Conservation (phyloP, 2,797 vertebrate species). For the Sebastes minor region DNA sequence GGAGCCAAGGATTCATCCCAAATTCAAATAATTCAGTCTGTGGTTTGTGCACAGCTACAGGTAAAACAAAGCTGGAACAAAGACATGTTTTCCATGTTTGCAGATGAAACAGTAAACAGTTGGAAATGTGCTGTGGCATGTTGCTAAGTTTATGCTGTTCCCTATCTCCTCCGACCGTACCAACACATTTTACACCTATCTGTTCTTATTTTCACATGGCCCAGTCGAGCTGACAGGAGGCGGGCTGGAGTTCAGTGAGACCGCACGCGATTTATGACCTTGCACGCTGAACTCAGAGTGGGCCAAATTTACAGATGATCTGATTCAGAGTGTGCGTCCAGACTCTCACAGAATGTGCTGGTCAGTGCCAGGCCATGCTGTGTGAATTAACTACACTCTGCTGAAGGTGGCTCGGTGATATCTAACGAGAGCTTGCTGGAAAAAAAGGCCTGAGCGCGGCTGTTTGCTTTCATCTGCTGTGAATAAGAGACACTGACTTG, state of each 20-base stretch:
- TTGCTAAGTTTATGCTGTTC: conserved; percentile 31
- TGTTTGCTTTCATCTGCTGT: conserved; percentile 18
- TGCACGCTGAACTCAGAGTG: conserved; percentile 49
- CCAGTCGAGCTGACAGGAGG: conserved; percentile 52
- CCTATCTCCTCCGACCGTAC: conserved; percentile 7
- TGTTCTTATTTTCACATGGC: conserved; percentile 28
- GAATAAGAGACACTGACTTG: conserved; percentile 46
- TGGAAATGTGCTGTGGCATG: conserved; percentile 35
- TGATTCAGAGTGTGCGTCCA: conserved; percentile 45
- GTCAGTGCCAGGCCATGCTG: conserved; percentile 41
- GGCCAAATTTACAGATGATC: conserved; percentile 67
- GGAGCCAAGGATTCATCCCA: background rate
- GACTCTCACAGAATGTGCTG: conserved; percentile 43
- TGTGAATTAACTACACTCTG: conserved; percentile 46
- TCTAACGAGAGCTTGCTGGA: conserved; percentile 34
- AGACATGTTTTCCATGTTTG: background rate
- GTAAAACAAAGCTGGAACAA: conserved; percentile 10
- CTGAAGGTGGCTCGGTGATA: conserved; percentile 32
- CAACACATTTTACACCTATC: conserved; percentile 61
- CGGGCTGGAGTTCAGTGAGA: conserved; percentile 50
- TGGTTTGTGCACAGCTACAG: background rate
- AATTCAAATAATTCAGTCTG: background rate
- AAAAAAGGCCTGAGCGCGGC: conserved; percentile 19
- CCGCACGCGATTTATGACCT: conserved; percentile 67
- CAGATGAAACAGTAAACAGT: conserved; percentile 1